These are phyloP conservation scores for Drosophila miranda DNA, from an alignment of 1,140 invertebrate species.

Conservation along the genomic window DNA sequence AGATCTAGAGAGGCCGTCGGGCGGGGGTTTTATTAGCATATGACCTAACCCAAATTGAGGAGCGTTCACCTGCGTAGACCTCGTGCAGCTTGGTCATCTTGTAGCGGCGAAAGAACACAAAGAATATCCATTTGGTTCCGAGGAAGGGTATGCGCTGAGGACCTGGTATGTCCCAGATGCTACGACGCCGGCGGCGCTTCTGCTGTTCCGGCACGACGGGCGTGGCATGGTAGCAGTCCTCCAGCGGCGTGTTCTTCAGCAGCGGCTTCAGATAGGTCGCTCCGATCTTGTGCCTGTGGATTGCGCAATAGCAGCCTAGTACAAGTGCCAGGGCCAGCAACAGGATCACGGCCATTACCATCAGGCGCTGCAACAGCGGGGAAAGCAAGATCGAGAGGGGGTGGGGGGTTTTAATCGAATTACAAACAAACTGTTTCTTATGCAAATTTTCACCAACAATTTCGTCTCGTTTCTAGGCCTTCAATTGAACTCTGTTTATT, in stretches of 20 bases:
- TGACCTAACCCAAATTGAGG: conserved; percentile 1
- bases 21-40: neutral
- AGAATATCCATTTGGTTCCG: conserved; percentile 90
- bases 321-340: conserved; percentile 75
- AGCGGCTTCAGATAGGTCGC: conserved; percentile 67
- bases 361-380: conserved; percentile 46
- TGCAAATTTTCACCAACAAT: conserved; percentile 47
- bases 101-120: conserved; percentile 87
- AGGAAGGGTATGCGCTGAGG: conserved; percentile 88
- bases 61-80: conserved; percentile 88
- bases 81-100: conserved; percentile 90
- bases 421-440: conserved; percentile 23
- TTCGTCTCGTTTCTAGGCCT: conserved; percentile 41
- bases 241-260: conserved; percentile 57
- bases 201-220: conserved; percentile 44
- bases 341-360: conserved; percentile 81
- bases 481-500: conserved; percentile 54
- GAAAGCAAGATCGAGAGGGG: conserved; percentile 1
- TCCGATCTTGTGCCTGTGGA: conserved; percentile 64
- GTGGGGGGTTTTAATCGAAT: conserved; percentile 17
- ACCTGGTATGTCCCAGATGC: conserved; percentile 86
- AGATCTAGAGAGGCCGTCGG: conserved; percentile 83
- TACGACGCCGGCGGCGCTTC: conserved; percentile 33
- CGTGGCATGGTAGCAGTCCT: conserved; percentile 72
- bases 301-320: conserved; percentile 72